Base-by-base conservation (phyloP, 2,888 invertebrate genomes). In the Philereme vetulata region DNA sequence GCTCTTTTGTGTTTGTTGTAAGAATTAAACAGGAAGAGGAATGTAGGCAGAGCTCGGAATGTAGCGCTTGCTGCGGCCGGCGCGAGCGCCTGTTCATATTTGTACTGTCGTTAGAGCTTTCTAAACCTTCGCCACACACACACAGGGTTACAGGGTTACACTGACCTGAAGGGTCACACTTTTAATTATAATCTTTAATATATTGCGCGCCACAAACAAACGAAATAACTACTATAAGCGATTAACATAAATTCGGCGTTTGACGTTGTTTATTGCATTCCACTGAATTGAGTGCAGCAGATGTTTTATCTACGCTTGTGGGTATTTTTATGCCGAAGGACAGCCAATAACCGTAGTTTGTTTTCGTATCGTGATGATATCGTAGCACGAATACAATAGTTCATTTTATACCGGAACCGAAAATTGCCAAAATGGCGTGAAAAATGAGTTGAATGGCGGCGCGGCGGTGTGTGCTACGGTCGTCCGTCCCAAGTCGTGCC, bases 61-160 rank as follows among this genome's bases (percentile, higher is more conserved):
- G 87, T 81, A 82, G 80, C 81, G 72, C 68, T 75, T 60, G 58
- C 55, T 52, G 75, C 75, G 76, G 75, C 74, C 75, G 76, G 75
- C 74, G 76, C 78, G 79, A 79, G 81, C 78, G 81, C 78, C 74
- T 75, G 77, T 69, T 75, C 73, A 71, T 90, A 84, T 91, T 91
- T 90, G 88, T 74, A 73, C 71, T 82, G 78, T 82, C 68, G 78
- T 90, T 90, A 90, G 82, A 86, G 77, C 85, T 85, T 80, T 85
- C 82, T 80, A 81, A 83, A 83, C 81, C 84, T 86, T 83, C 80
- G 72, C 71, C 68, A 68, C 65, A n/a, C n/a, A n/a, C n/a, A n/a
- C n/a, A n/a, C n/a, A n/a, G n/a, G n/a, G n/a, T n/a, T n/a, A n/a
- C n/a, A n/a, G 71, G 66, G 71, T 74, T 48, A 51, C 49, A 47